Base-by-base conservation (phyloP, 2,113 vertebrate species). In the Podilymbus podiceps region DNA sequence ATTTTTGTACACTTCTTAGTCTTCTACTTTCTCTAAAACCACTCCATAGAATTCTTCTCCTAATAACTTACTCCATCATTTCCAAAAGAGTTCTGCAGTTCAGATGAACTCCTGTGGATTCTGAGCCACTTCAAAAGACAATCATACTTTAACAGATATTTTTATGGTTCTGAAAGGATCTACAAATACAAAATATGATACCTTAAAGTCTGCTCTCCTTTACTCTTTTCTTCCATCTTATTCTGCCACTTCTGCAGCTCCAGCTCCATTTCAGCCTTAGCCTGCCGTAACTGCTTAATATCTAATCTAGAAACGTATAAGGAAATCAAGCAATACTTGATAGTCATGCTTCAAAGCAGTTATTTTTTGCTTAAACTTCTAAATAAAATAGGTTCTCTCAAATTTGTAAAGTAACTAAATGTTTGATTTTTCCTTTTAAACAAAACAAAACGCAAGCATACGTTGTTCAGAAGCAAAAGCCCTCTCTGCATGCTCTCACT, bases 291-390 rank as follows among this genome's bases (percentile, higher is more conserved):
- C 93, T 97, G 97, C 76, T 92, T 97, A n/a, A 98, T 46, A 60
- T 99, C 98, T 72, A 97, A 90, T 7, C 99, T 99, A 94, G 20
- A 96, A 38, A 96, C 23, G 68, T 35, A 17, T 25, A 94, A 75
- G 38, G 23, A 91, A 56, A 67, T 35, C 11, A 64, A 81, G 53
- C 15, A 8, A 49, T 12, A 59, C 12, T 52, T 50, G 21, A 35
- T 24, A 42, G 11, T 46, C 33, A 40, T 6, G 24, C 8, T 66
- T 77, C 33, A 74, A 47, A 71, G 46, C 10, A 44, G 56, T 49
- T 58, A 7, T 18, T 80, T 88, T 59, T 73, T 33, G 24, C 73
- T 94, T 69, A 69, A 76, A 59, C 17, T 47, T 46, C 27, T 85
- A 58, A 78, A 89, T 64, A 44, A 76, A 58, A 49, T 6, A 27